phyloP scores from a whole-genome alignment of 2,797 vertebrate genomes.

The Gymnocypris eckloni region DNA sequence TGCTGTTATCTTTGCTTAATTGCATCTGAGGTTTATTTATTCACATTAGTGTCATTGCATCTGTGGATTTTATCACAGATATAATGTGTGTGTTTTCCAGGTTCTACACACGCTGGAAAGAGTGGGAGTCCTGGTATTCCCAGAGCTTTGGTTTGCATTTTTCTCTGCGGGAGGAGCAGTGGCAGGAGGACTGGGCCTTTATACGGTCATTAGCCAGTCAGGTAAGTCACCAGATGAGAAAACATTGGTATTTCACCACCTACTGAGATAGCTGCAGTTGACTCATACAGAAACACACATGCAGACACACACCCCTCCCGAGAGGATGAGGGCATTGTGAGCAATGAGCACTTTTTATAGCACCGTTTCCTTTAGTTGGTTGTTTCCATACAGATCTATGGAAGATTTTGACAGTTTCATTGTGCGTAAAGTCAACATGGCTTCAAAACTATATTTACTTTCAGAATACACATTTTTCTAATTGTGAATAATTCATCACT shows the following conservation, averaged over 20 bases:
- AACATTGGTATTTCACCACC: conserved; percentile 12
- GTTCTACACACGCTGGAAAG: conserved; percentile 99
- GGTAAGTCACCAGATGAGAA: conserved; percentile 73
- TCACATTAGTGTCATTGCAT: not conserved
- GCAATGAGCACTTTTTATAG: not conserved
- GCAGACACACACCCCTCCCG: conserved; percentile 5
- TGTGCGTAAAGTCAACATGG: not conserved
- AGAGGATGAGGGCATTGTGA: not conserved
- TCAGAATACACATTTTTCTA: not conserved
- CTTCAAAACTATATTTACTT: not conserved
- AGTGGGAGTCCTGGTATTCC: conserved; percentile 99
- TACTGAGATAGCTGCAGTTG: not conserved
- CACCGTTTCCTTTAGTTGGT: not conserved
- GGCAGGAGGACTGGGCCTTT: conserved; percentile 99
- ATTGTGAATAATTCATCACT: not conserved
- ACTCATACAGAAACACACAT: not conserved
- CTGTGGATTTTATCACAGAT: not conserved
- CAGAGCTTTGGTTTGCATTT: conserved; percentile 99
- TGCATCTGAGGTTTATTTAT: not conserved
- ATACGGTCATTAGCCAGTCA: conserved; percentile 97
- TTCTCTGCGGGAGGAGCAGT: conserved; percentile 98
- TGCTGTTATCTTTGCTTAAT: not conserved
- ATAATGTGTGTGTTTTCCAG: conserved; percentile 70
- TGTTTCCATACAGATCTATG: not conserved
- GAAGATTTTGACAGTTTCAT: not conserved